Evolutionary conservation across 2,797 vertebrate species (phyloP).

Genomic region (Macrochelys suwanniensis): DNA sequence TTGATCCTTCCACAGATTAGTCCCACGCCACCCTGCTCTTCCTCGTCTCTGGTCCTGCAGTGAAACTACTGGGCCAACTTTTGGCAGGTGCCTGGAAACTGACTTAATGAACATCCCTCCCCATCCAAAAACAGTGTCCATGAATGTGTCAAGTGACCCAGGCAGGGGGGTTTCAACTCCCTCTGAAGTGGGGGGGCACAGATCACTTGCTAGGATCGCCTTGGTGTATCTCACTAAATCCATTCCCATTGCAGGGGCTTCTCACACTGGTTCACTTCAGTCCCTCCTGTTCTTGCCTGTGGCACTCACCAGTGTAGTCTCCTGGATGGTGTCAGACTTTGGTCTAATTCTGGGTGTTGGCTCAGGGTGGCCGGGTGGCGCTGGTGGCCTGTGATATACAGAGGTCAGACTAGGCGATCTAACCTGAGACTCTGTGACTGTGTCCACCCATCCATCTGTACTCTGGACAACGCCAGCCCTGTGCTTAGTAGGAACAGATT

Average conservation of each 20-base stretch:
- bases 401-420: too few species aligned
- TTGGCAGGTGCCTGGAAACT: neutral
- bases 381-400: too few species aligned
- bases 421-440: neutral
- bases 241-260: too few species aligned
- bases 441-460: neutral
- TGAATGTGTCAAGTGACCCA: too few species aligned
- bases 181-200: too few species aligned
- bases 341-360: too few species aligned
- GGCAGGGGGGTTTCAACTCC: too few species aligned
- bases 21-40: neutral
- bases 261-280: accelerated
- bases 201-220: too few species aligned
- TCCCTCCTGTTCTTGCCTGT: neutral
- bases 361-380: too few species aligned
- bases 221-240: too few species aligned
- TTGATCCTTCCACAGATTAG: neutral
- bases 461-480: neutral
- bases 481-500: neutral
- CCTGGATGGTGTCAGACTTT: too few species aligned
- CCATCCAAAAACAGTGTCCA: accelerated
- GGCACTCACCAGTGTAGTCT: neutral
- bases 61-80: too few species aligned
- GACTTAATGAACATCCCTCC: neutral
- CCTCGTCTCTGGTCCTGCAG: neutral